Conservation (phyloP, 2,797 vertebrate genomes). For the Semotilus atromaculatus region DNA sequence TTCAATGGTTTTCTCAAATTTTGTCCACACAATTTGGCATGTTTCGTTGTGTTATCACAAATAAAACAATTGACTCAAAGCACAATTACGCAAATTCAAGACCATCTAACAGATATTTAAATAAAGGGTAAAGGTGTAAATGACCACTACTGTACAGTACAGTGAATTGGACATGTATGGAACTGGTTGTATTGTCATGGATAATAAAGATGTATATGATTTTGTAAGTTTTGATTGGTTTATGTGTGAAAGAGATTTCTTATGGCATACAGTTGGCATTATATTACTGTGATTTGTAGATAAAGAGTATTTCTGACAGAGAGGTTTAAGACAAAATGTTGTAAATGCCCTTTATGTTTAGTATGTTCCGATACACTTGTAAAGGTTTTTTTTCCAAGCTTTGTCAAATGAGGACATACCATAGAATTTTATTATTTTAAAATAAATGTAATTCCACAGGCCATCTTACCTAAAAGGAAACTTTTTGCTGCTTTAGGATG, state of each 20-base stretch:
- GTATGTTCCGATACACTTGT: not conserved
- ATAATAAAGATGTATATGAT: not conserved
- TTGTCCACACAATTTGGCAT: no score
- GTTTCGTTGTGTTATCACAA: no score
- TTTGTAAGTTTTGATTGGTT: not conserved
- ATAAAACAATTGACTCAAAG: no score
- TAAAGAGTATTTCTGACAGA: not conserved
- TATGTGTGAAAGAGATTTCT: not conserved
- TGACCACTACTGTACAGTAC: no score
- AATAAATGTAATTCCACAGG: not conserved
- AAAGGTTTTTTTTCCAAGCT: not conserved
- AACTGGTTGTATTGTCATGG: not conserved
- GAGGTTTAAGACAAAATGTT: not conserved
- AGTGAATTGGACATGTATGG: no score
- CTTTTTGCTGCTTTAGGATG: not conserved
- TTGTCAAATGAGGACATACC: not conserved
- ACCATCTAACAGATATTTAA: not conserved
- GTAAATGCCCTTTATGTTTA: not conserved
- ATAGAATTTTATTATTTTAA: not conserved
- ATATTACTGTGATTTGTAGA: not conserved
- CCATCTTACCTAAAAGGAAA: no score
- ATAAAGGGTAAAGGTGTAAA: no score
- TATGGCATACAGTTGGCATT: not conserved
- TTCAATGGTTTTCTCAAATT: no score
- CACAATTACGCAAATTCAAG: no score